Base-by-base conservation (phyloP, 1,140 invertebrate species). In the Homalodisca vitripennis region DNA sequence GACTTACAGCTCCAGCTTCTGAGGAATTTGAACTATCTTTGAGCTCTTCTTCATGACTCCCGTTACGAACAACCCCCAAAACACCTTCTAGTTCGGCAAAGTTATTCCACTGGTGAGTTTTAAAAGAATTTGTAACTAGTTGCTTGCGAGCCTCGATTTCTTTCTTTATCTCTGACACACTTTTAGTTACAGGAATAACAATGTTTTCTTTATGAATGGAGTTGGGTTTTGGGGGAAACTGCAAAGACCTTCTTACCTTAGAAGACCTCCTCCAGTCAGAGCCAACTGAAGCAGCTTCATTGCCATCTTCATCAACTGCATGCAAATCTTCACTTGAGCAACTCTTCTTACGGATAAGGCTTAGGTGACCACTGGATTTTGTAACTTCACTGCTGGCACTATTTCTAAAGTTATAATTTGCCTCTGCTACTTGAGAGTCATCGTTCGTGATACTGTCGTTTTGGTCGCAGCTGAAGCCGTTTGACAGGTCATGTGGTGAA, bases 191-290 rank as follows among this genome's bases (percentile, higher is more conserved):
- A 6, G 63, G 32, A 17, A 63, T 24, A 13, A 32, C 51, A 26
- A 41, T 29, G n/a, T 30, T 32, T 29, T 71, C 53, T 29, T 30
- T 66, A 17, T 69, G 57, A 17, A 26, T 22, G 12, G n/a, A 31
- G 46, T 48, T 47, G 75, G 78, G 69, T 79, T 78, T 70, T 79
- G 79, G 84, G 0, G 85, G 82, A 74, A 86, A 85, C 75, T 89
- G 85, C 51, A 90, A 80, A 13, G 87, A 89, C 64, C 84, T 77
- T 41, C 86, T 81, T 24, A 84, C 77, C 74, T 84, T 85, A 20
- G 82, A 84, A 24, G 84, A 82, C 66, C 84, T 78, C 67, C 82
- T 81, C 87, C 86, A 88, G 72, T 84, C 48, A 17, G 41, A 31
- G 6, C 32, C 67, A 63, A 34, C 20, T 1, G 57, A 47, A 3